phyloP scores from a whole-genome alignment of 2,113 vertebrate species.

The Bungarus multicinctus region DNA sequence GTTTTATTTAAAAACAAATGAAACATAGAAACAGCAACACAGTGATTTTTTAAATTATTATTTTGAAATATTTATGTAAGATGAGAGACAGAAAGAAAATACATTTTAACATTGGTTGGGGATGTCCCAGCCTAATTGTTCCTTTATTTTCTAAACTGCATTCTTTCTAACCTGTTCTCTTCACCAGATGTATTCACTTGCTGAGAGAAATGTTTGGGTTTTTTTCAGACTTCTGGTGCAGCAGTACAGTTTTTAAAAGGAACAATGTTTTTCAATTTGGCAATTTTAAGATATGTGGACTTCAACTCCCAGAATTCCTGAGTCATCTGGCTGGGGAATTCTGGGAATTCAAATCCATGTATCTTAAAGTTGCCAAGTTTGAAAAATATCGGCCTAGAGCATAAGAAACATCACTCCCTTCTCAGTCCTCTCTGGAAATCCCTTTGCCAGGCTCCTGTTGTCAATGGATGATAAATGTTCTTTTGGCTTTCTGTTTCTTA shows the following conservation, averaged over 20 bases:
- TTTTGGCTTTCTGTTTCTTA: not conserved
- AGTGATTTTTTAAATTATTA: not conserved
- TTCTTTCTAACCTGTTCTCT: not conserved
- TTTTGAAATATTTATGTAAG: not conserved
- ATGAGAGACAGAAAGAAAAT: not conserved
- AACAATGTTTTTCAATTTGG: not conserved
- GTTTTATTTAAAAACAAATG: not conserved
- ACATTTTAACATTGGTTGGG: not conserved
- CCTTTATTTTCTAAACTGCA: not conserved
- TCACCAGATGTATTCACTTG: not conserved
- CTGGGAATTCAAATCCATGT: not conserved
- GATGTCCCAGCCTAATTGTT: not conserved
- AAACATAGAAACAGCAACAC: not conserved
- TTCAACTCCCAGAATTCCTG: not conserved
- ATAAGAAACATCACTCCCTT: not conserved
- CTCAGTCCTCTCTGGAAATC: not conserved
- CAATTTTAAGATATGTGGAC: not conserved
- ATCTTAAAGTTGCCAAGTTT: not conserved
- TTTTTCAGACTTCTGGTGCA: not conserved
- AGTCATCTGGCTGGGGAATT: not conserved
- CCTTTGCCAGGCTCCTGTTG: not conserved
- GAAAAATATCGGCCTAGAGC: not conserved
- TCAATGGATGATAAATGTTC: not conserved
- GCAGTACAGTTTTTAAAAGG: not conserved
- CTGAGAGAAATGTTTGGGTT: not conserved